Percentiles rank a stretch among this genome's conserved stretches.
phyloP scores from a whole-genome alignment of 2,113 vertebrate species.

The Nothocercus nigrocapillus region DNA sequence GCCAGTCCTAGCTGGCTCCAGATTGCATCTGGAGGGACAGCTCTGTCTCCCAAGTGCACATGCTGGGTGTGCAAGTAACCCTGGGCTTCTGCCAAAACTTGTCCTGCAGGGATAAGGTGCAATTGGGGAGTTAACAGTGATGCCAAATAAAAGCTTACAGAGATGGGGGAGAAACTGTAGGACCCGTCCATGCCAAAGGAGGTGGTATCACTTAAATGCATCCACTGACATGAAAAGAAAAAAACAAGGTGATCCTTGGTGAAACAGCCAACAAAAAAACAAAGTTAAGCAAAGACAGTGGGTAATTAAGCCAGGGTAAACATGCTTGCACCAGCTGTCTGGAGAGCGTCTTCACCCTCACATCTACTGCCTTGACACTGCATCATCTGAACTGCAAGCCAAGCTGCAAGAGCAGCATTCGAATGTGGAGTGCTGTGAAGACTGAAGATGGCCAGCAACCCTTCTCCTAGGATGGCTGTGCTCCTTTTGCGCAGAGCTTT shows the following conservation, averaged over 20 bases:
- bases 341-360: not conserved
- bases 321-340: not conserved
- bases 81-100: not conserved
- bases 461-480: no score
- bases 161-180: not conserved
- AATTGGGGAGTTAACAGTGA: not conserved
- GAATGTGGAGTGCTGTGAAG: fast-evolving
- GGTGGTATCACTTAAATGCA: not conserved
- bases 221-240: not conserved
- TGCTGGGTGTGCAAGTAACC: not conserved
- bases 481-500: not conserved
- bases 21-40: not conserved
- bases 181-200: not conserved
- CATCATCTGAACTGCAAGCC: fast-evolving
- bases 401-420: not conserved
- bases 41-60: not conserved
- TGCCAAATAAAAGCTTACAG: fast-evolving
- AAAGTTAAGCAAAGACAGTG: not conserved
- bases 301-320: not conserved
- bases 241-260: not conserved
- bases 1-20: not conserved
- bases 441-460: fast-evolving
- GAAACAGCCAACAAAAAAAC: not conserved
- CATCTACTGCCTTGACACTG: not conserved
- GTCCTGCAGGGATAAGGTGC: not conserved